Evolutionary conservation across 2,888 invertebrate species (phyloP).

Genomic region (Melangyna quadrimaculata): DNA sequence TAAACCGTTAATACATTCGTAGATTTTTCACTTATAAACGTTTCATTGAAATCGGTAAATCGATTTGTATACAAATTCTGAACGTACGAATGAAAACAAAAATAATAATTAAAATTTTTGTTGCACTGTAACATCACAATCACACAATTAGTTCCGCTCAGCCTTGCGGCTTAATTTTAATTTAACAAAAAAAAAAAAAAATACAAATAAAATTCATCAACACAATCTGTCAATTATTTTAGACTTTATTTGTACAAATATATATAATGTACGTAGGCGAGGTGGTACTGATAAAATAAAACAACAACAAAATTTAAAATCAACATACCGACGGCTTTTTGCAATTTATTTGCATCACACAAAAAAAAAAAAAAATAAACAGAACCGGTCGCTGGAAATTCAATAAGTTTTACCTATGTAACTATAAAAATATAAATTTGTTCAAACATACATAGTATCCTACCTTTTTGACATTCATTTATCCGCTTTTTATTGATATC

Average conservation of each 20-base stretch:
- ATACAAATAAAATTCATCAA: not conserved
- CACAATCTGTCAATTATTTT: not conserved
- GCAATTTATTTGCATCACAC: not conserved
- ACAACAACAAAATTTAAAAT: not conserved
- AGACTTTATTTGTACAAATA: not conserved
- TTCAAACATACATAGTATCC: slow-evolving; percentile 36
- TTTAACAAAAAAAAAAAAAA: not conserved
- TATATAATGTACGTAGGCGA: no score
- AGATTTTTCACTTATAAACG: no score
- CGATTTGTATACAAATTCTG: no score
- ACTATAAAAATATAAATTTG: not conserved
- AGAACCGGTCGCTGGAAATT: not conserved
- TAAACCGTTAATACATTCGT: no score
- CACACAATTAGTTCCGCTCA: no score
- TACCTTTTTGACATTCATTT: slow-evolving; percentile 72
- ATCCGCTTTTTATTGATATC: slow-evolving; percentile 65
- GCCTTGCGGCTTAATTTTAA: not conserved
- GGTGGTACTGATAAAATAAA: not conserved
- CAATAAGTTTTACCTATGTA: not conserved
- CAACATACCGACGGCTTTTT: slow-evolving; percentile 23
- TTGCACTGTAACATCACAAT: no score
- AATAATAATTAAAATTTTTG: no score
- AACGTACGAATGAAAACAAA: no score
- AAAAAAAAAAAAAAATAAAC: not conserved
- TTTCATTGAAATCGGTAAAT: no score